Evolutionary conservation across 2,797 vertebrate species (phyloP).

Genomic region (Manis crassicaudata): DNA sequence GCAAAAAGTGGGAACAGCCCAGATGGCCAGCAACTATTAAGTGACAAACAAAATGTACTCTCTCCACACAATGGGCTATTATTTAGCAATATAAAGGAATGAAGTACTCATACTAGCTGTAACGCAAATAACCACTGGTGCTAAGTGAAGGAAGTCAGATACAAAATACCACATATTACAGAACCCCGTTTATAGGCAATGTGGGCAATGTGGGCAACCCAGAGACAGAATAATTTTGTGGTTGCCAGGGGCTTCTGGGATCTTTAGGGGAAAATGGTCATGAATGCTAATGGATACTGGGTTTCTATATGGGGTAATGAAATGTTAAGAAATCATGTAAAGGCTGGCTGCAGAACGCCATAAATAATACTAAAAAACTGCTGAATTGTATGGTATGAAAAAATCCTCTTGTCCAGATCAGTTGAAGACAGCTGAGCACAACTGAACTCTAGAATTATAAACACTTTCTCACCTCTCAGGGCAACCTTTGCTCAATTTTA

Average conservation of each 20-base stretch:
- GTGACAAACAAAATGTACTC: background rate
- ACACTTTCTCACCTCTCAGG: background rate
- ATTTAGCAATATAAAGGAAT: background rate
- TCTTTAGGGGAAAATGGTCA: background rate
- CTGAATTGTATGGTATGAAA: background rate
- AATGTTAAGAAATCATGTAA: background rate
- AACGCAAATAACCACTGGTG: background rate
- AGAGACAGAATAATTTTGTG: background rate
- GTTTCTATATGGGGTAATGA: background rate
- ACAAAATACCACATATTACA: background rate
- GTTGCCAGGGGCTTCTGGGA: background rate
- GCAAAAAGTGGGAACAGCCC: background rate
- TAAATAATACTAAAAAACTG: background rate
- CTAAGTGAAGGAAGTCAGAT: background rate
- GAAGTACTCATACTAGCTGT: background rate
- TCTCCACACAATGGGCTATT: background rate
- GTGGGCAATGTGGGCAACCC: background rate
- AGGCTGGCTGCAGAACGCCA: background rate
- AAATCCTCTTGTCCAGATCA: background rate
- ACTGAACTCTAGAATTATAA: background rate
- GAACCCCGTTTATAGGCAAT: background rate
- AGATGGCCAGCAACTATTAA: background rate
- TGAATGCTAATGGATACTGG: background rate
- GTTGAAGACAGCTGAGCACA: background rate
- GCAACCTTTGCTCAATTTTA: background rate